A percentile compares a stretch with the other conserved stretches of the same genome.
Conservation (phyloP, 2,113 vertebrate genomes). For the Engystomops pustulosus region DNA sequence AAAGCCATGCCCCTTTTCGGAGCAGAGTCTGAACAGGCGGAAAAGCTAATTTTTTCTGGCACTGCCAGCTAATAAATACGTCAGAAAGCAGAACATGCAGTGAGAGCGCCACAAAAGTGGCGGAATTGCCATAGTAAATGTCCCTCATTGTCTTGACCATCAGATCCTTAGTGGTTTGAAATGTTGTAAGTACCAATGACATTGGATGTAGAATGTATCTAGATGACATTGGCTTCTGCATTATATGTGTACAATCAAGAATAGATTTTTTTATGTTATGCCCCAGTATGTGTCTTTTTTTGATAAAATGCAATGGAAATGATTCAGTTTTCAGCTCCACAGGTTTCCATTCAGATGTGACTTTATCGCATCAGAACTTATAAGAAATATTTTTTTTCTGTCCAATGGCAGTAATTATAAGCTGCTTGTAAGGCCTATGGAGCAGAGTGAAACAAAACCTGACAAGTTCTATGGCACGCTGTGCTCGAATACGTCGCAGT, state of each 20-base stretch:
- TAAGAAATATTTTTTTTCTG: neutral
- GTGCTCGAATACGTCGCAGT: neutral
- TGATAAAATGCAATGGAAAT: slow-evolving; percentile 5
- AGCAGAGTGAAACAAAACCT: slow-evolving; percentile 12
- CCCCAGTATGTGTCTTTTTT: neutral
- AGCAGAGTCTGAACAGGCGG: too few relatives aligned
- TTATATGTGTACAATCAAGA: neutral
- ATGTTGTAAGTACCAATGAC: too few relatives aligned
- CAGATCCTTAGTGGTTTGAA: neutral
- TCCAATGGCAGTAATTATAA: neutral
- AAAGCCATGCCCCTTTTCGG: too few relatives aligned
- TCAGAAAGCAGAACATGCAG: too few relatives aligned
- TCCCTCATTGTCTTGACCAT: neutral
- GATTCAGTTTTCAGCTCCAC: neutral
- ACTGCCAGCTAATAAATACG: too few relatives aligned
- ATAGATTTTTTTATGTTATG: neutral
- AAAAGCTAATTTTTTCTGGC: too few relatives aligned
- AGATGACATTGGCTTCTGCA: neutral
- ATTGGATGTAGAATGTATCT: too few relatives aligned
- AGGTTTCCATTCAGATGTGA: slow-evolving; percentile 8
- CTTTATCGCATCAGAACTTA: neutral
- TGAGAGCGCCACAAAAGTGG: too few relatives aligned
- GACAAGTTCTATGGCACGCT: slow-evolving; percentile 5
- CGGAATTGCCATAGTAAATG: too few relatives aligned
- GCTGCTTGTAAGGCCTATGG: neutral